Conservation (phyloP, 2,888 invertebrate species). For the Sarcophaga subvicina region DNA sequence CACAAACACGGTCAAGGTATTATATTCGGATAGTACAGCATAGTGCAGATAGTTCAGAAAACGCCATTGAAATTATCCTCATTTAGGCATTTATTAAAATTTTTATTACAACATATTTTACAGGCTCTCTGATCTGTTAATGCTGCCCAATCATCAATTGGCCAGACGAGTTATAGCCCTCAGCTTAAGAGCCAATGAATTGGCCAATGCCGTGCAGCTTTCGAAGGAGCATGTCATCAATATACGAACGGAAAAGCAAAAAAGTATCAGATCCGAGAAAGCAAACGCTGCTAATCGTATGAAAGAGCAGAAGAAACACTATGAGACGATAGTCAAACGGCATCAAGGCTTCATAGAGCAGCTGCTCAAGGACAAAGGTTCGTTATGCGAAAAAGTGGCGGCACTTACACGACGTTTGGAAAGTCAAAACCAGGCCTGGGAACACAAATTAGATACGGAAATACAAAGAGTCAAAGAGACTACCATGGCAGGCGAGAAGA, state of each 20-base stretch:
- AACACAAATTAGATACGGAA: constrained; percentile 90
- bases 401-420: constrained; percentile 80
- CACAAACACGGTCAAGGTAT: too few species aligned
- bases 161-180: constrained; percentile 80
- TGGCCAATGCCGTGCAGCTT: constrained; percentile 81
- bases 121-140: constrained; percentile 80
- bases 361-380: constrained; percentile 90
- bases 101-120: neutral
- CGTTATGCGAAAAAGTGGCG: constrained; percentile 85
- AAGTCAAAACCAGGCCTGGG: constrained; percentile 85
- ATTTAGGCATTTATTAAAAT: neutral
- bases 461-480: constrained; percentile 89
- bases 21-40: too few species aligned
- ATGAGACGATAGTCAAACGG: constrained; percentile 87
- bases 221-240: constrained; percentile 81
- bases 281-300: constrained; percentile 82
- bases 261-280: constrained; percentile 80
- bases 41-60: too few species aligned
- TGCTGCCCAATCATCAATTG: constrained; percentile 81
- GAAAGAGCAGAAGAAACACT: constrained; percentile 86
- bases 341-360: constrained; percentile 93
- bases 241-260: constrained; percentile 80
- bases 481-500: constrained; percentile 89
- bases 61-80: neutral
- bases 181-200: constrained; percentile 81